These are phyloP conservation scores for Montipora efflorescens DNA, from an alignment of 64 coral and sea anemone genomes.

Conservation along the genomic window DNA sequence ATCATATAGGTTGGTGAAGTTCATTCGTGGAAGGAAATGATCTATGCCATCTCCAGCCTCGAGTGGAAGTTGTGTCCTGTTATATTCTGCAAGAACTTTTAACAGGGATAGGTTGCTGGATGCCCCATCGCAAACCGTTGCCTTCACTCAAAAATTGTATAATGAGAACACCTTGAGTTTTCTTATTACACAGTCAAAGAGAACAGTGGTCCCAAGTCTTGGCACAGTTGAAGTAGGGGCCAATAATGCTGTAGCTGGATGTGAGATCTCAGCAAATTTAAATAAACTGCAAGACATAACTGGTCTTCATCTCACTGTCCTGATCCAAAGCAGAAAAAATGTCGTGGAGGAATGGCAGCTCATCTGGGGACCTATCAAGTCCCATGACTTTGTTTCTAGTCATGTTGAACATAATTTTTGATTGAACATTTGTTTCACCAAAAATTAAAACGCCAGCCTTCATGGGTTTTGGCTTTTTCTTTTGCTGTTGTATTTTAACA, in stretches of 20 bases:
- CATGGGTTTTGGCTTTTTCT: neutral
- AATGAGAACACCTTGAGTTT: neutral
- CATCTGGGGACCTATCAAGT: neutral
- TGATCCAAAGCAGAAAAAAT: neutral
- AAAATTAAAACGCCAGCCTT: neutral
- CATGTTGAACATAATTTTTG: slow-evolving; percentile 4
- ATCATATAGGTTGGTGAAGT: neutral
- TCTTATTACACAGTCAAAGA: neutral
- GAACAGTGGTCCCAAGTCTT: slow-evolving; percentile 30
- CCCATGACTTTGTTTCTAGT: neutral
- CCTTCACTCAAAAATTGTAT: neutral
- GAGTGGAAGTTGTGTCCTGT: neutral
- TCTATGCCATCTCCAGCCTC: neutral
- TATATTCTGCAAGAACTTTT: neutral
- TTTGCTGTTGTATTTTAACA: too few relatives aligned
- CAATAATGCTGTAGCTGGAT: slow-evolving; percentile 37
- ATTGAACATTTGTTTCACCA: slow-evolving; percentile 29
- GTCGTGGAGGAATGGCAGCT: neutral
- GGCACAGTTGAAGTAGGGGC: slow-evolving; percentile 27
- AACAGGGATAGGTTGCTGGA: neutral
- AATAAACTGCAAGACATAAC: slow-evolving; percentile 24
- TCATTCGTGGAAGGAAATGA: neutral
- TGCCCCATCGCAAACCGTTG: neutral
- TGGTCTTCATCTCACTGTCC: neutral
- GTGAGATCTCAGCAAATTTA: slow-evolving; percentile 9